phyloP scores from a whole-genome alignment of 2,797 vertebrate species.

The Sciurus carolinensis region DNA sequence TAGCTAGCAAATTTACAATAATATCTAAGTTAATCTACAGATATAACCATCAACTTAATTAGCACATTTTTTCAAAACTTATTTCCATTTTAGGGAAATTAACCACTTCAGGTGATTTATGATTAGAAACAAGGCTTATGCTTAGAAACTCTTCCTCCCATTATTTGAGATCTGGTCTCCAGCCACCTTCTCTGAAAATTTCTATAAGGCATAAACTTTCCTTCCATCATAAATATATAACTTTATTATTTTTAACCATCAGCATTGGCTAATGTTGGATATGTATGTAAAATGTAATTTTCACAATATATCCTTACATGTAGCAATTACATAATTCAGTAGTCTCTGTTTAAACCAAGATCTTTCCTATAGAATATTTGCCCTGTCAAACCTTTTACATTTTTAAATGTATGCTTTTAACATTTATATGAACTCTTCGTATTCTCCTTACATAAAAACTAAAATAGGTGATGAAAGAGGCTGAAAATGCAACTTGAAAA shows the following conservation, averaged over 20 bases:
- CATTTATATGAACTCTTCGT: neutral
- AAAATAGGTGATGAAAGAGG: neutral
- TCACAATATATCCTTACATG: neutral
- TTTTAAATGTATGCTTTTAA: neutral
- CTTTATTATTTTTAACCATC: neutral
- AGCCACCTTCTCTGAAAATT: neutral
- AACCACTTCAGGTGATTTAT: neutral
- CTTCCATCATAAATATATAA: neutral
- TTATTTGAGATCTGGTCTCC: neutral
- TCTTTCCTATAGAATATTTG: neutral
- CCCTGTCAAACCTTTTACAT: neutral
- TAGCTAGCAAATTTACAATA: neutral
- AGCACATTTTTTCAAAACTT: neutral
- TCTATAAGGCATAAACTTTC: neutral
- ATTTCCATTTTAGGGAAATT: constrained; percentile 13
- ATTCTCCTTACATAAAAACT: neutral
- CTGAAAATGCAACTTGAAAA: neutral
- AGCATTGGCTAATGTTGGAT: neutral
- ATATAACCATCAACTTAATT: neutral
- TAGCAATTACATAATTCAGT: neutral
- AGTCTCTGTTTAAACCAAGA: neutral
- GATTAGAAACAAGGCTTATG: neutral
- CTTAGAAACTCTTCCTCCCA: neutral
- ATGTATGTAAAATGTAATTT: neutral
- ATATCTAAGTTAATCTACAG: neutral